phyloP scores from a whole-genome alignment of 2,797 vertebrate genomes.

The Lutra lutra region DNA sequence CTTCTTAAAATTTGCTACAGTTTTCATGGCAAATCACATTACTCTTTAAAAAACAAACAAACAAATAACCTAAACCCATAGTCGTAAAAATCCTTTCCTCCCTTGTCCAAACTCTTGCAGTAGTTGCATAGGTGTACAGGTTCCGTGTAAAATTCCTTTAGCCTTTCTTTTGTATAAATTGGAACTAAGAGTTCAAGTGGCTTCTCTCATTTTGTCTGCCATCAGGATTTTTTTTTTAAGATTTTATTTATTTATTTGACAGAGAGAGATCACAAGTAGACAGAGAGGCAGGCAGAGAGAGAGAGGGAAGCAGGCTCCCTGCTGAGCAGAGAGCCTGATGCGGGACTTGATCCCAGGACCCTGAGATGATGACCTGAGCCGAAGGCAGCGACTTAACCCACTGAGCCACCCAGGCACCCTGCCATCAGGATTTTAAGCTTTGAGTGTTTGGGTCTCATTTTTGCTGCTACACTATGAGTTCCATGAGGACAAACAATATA shows the following conservation, averaged over 20 bases:
- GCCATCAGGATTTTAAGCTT: neutral
- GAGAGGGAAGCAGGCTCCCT: too few species aligned
- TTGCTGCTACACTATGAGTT: neutral
- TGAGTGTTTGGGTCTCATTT: neutral
- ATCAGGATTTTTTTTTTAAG: neutral
- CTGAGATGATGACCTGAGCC: too few species aligned
- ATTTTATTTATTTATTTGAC: too few species aligned
- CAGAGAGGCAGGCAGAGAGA: too few species aligned
- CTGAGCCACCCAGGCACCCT: neutral
- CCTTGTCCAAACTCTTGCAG: neutral
- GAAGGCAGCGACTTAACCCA: too few species aligned
- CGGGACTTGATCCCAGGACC: too few species aligned
- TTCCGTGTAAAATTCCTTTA: slow-evolving; percentile 29
- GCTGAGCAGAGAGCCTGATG: too few species aligned
- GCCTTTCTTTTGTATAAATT: neutral
- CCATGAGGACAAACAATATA: neutral
- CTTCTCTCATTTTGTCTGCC: slow-evolving; percentile 50
- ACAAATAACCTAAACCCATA: neutral
- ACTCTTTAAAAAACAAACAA: neutral
- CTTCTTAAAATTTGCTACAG: neutral
- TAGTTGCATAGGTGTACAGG: neutral
- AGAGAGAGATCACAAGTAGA: too few species aligned
- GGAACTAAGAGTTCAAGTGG: neutral
- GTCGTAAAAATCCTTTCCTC: neutral
- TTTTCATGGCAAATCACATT: neutral